phyloP scores from a whole-genome alignment of 2,113 vertebrate species.

The Lasiurus cinereus region DNA sequence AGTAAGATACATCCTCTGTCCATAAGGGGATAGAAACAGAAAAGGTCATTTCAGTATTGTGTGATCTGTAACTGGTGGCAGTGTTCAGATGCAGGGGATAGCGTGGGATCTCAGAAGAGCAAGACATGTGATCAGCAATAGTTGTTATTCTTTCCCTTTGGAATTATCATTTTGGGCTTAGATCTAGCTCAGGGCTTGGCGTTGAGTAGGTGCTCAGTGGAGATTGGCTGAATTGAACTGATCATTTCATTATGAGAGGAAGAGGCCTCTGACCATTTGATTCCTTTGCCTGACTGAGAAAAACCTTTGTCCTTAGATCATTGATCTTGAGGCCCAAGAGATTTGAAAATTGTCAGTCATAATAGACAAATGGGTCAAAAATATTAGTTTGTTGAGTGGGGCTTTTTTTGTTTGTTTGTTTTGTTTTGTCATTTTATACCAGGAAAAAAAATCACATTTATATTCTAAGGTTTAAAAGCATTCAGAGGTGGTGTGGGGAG shows the following conservation, averaged over 20 bases:
- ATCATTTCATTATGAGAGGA: not conserved
- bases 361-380: conserved; percentile 23
- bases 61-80: not conserved
- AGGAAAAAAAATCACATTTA: conserved; percentile 40
- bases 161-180: not conserved
- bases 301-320: not conserved
- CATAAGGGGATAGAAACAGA: not conserved
- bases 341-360: not conserved
- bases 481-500: conserved; percentile 51
- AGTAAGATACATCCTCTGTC: not conserved
- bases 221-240: not conserved
- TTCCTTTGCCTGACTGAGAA: not conserved
- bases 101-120: not conserved
- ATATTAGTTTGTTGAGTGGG: not conserved
- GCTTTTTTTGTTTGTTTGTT: not conserved
- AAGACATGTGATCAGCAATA: not conserved
- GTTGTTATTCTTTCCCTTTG: not conserved
- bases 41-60: not conserved
- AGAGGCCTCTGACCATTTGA: not conserved
- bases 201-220: not conserved
- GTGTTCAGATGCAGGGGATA: not conserved
- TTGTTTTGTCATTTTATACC: not conserved
- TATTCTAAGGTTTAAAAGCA: conserved; percentile 62
- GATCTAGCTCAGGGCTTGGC: not conserved
- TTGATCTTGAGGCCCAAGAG: conserved; percentile 11